Base-by-base conservation (phyloP, 1,140 invertebrate genomes). In the Philopotamus ludificatus region DNA sequence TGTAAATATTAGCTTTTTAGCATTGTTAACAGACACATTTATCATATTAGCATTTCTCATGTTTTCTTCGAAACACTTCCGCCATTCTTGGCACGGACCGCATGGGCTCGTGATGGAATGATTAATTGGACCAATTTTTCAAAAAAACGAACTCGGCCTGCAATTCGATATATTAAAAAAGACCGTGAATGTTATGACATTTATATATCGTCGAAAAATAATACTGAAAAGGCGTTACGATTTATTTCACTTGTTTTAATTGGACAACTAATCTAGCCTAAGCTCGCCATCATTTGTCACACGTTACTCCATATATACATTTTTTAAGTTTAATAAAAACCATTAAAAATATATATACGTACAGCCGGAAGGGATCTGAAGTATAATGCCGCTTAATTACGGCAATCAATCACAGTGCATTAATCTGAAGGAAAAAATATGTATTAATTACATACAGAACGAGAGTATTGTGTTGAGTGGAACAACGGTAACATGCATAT, bases 151-250 rank as follows among this genome's bases (percentile, higher is more conserved):
- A n/a, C n/a, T 21, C 47, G 9, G 47, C 22, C 16, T 10, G 47
- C 22, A 49, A 18, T 21, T 20, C n/a, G 21, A 21, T 49, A 21
- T 21, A 7, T 4, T 49, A 49, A 21, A 49, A 49, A 49, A 49
- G 47, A 25, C 21, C 28, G 50, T 53, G 20, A 53, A 53, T 53
- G 22, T 53, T 53, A 26, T 53, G 50, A 53, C 50, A 53, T 53
- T 53, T 53, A 53, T 25, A 53, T 53, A 53, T 53, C 28, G 22
- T 53, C n/a, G 21, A 12, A 53, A 53, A 53, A 10, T 45, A 45
- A 34, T 12, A 34, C 28, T 4, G 28, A 34, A 34, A 34, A 34
- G n/a, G 12, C 28, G 12, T 12, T 4, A 34, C 28, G 12, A 34
- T 12, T 34, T 12, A 34, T 34, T 7, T 34, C 12, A 34, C 12